Percentiles rank a stretch among this genome's conserved stretches.
phyloP scores from a whole-genome alignment of 1,140 invertebrate genomes.

The Drosophila erecta region DNA sequence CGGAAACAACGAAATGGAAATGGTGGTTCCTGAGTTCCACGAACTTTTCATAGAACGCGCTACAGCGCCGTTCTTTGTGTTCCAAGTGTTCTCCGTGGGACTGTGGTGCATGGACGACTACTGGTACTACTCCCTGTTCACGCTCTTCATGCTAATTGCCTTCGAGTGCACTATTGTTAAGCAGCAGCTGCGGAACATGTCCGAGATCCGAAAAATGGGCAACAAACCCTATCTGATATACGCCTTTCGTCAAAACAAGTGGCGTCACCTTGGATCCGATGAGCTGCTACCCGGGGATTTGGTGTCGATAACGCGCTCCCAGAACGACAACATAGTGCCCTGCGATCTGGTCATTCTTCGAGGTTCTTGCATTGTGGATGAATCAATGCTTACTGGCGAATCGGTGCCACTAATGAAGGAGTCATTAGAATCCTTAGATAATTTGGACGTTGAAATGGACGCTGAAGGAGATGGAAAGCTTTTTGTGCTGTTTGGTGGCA shows the following conservation, averaged over 20 bases:
- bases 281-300: conserved; percentile 98
- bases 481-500: conserved; percentile 98
- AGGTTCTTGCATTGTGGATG: conserved; percentile 98
- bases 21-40: conserved; percentile 97
- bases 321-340: conserved; percentile 96
- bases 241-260: conserved; percentile 97
- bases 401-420: conserved; percentile 99
- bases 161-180: conserved; percentile 99
- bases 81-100: conserved; percentile 97
- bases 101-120: conserved; percentile 99
- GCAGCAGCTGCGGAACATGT: conserved; percentile 98
- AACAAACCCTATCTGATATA: conserved; percentile 97
- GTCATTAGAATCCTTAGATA: conserved; percentile 92
- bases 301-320: conserved; percentile 95
- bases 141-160: conserved; percentile 97
- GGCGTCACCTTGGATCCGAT: conserved; percentile 94
- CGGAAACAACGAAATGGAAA: conserved; percentile 94
- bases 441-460: conserved; percentile 89
- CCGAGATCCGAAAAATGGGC: conserved; percentile 99
- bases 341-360: conserved; percentile 98
- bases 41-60: conserved; percentile 99
- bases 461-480: conserved; percentile 96
- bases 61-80: conserved; percentile 99
- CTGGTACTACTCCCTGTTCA: conserved; percentile 99
- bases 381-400: conserved; percentile 98